Conservation (phyloP, 2,113 vertebrate species). For the Oreochromis aureus region DNA sequence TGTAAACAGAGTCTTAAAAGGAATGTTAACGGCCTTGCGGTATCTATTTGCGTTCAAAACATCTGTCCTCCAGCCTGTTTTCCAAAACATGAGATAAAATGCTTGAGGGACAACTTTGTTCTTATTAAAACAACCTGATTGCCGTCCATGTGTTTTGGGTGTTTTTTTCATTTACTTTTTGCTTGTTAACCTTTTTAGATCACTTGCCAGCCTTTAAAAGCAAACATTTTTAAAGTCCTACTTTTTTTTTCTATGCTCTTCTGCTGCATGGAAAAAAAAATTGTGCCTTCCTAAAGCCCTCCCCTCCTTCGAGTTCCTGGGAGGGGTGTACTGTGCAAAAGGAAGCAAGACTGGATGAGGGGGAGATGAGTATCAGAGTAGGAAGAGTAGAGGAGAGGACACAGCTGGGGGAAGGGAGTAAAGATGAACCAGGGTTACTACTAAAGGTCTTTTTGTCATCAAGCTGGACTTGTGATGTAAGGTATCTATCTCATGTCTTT, state of each 20-base stretch:
- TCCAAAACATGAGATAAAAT: not conserved
- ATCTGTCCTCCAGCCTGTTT: not conserved
- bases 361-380: conserved; percentile 14
- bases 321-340: conserved; percentile 3
- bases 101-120: not conserved
- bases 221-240: not conserved
- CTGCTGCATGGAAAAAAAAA: not conserved
- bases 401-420: not conserved
- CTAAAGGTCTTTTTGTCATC: not conserved
- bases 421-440: not conserved
- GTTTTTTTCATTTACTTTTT: not conserved
- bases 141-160: not conserved
- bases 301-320: conserved; percentile 25
- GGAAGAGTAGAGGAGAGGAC: not conserved
- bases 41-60: not conserved
- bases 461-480: not conserved
- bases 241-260: not conserved
- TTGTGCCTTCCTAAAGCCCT: not conserved
- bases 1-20: not conserved
- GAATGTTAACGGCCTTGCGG: accelerated
- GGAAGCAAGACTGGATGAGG: not conserved
- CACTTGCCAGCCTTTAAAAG: not conserved
- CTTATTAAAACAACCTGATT: not conserved
- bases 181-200: not conserved
- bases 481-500: not conserved